Conservation (phyloP, 2,888 invertebrate genomes). For the Drosophila meridionalis region DNA sequence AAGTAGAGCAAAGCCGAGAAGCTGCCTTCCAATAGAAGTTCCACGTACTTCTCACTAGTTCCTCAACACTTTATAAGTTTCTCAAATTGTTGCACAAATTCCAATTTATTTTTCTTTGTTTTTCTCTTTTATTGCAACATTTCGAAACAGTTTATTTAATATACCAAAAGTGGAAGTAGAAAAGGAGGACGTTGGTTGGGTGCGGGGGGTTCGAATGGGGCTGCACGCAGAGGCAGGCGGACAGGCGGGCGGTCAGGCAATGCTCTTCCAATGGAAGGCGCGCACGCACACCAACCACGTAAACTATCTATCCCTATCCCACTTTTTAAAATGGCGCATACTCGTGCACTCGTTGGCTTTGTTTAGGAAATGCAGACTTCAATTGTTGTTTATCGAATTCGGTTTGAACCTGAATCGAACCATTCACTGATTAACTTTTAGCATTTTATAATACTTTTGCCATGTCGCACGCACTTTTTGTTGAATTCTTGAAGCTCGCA, state of each 20-base stretch:
- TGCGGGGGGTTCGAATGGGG: not conserved
- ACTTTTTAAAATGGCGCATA: slow-evolving; percentile 80
- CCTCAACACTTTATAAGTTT: slow-evolving; percentile 35
- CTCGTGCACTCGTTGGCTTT: slow-evolving; percentile 69
- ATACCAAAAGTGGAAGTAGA: slow-evolving; percentile 52
- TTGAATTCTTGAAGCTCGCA: slow-evolving; percentile 14
- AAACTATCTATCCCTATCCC: slow-evolving; percentile 80
- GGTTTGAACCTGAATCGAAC: not conserved
- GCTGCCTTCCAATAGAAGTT: slow-evolving; percentile 21
- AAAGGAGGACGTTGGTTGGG: not conserved
- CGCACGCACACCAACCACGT: slow-evolving; percentile 59
- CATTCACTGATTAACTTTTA: not conserved
- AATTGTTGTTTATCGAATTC: slow-evolving; percentile 18
- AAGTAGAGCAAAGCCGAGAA: slow-evolving; percentile 30
- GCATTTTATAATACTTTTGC: not conserved
- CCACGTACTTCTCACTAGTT: not conserved
- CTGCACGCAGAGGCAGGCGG: not conserved
- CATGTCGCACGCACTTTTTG: slow-evolving; percentile 25
- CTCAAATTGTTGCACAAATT: slow-evolving; percentile 10
- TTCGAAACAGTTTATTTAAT: slow-evolving; percentile 60
- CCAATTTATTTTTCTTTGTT: slow-evolving; percentile 45
- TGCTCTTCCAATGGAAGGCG: slow-evolving; percentile 76
- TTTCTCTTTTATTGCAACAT: slow-evolving; percentile 30
- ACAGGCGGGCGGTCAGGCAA: not conserved
- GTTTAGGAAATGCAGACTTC: slow-evolving; percentile 78